These are phyloP conservation scores for Epinephelus awoara DNA, from an alignment of 2,797 vertebrate genomes.

Conservation along the genomic window DNA sequence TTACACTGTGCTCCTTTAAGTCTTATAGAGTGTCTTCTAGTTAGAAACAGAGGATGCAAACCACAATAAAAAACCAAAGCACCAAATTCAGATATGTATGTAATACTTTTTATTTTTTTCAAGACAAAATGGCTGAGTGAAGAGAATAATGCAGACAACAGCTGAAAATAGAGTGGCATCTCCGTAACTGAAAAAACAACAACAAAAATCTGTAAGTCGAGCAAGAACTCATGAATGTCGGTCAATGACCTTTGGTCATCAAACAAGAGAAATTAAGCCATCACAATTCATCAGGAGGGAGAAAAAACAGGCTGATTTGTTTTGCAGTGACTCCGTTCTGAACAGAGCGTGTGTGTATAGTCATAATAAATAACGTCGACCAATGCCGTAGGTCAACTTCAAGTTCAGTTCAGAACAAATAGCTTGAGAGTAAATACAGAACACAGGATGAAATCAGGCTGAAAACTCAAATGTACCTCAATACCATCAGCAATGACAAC, in stretches of 20 bases:
- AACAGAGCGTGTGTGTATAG: conserved; percentile 89
- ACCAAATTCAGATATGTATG: conserved; percentile 86
- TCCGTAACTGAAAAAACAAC: conserved; percentile 95
- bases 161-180: conserved; percentile 98
- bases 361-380: conserved; percentile 98
- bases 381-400: conserved; percentile 96
- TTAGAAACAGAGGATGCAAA: background rate
- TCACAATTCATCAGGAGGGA: conserved; percentile 74
- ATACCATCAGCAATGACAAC: conserved; percentile 92
- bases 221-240: conserved; percentile 87
- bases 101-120: conserved; percentile 91
- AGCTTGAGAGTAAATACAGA: conserved; percentile 97
- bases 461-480: conserved; percentile 95
- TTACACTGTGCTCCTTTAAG: background rate
- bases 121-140: conserved; percentile 99
- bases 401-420: conserved; percentile 96
- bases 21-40: background rate
- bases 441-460: conserved; percentile 86
- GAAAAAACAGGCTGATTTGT: conserved; percentile 86
- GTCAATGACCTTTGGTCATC: conserved; percentile 97
- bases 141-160: conserved; percentile 99
- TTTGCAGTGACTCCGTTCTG: conserved; percentile 91
- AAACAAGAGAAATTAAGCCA: conserved; percentile 71
- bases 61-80: conserved; percentile 29
- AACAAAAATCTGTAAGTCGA: conserved; percentile 80